Conservation (phyloP, 1,140 invertebrate genomes). For the Diabrotica virgifera region DNA sequence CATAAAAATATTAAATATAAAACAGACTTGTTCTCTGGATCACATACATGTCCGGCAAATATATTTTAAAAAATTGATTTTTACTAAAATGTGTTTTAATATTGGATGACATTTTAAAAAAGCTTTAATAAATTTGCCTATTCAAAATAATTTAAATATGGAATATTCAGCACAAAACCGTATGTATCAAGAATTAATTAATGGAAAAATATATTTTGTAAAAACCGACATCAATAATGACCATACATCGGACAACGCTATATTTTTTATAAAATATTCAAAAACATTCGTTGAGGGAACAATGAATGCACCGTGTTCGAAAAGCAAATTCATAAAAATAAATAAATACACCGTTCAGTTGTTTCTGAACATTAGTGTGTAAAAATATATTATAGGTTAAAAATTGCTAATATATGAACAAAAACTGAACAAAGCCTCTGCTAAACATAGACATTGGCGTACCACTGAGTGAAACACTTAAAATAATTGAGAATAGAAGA, state of each 20-base stretch:
- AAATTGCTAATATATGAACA: constrained; percentile 20
- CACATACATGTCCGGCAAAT: too few species aligned
- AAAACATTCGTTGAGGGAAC: not conserved
- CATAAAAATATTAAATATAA: too few species aligned
- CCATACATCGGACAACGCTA: not conserved
- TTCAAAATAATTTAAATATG: too few species aligned
- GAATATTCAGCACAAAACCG: not conserved
- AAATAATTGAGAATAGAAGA: too few species aligned
- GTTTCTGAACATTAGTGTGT: not conserved
- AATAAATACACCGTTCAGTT: not conserved
- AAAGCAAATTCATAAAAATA: not conserved
- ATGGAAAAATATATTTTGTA: not conserved
- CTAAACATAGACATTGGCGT: not conserved
- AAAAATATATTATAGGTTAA: not conserved
- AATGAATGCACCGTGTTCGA: not conserved
- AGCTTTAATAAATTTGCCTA: too few species aligned
- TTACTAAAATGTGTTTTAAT: too few species aligned
- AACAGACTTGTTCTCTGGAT: too few species aligned
- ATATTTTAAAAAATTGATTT: too few species aligned
- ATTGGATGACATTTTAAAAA: too few species aligned
- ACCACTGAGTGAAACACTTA: too few species aligned
- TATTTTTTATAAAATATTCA: constrained; percentile 3
- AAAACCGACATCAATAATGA: not conserved
- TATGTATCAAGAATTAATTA: not conserved
- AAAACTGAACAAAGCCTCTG: constrained; percentile 24